phyloP scores from a whole-genome alignment of 2,113 vertebrate species.

The Thunnus thynnus region DNA sequence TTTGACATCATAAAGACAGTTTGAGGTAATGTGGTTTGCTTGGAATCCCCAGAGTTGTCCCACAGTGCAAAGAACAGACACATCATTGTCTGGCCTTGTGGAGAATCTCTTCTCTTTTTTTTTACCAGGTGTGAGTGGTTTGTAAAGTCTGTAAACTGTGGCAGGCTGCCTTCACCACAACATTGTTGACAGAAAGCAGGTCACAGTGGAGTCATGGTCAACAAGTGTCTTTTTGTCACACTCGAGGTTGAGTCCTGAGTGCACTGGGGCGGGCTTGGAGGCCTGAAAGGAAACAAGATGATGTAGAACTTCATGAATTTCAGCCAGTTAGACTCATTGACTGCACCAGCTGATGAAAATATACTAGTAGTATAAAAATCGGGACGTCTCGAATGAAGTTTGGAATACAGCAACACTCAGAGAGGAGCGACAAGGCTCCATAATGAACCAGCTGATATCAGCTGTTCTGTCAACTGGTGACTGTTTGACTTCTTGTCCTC shows the following conservation, averaged over 20 bases:
- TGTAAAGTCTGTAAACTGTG: too few species aligned
- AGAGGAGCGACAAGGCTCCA: not conserved
- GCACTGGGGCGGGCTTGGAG: not conserved
- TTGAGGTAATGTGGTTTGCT: constrained; percentile 5
- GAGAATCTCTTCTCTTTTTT: too few species aligned
- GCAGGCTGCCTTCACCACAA: not conserved
- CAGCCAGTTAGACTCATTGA: too few species aligned
- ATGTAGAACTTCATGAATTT: not conserved
- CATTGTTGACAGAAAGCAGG: not conserved
- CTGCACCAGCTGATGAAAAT: not conserved
- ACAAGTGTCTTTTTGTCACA: too few species aligned
- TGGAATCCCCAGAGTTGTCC: constrained; percentile 1
- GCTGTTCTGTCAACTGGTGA: not conserved
- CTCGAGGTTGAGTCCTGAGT: not conserved
- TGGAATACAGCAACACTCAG: not conserved
- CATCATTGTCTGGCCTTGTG: not conserved
- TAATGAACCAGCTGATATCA: constrained; percentile 1
- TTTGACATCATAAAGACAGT: not conserved
- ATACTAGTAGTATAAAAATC: not conserved
- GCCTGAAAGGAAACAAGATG: not conserved
- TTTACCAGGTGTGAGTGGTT: too few species aligned
- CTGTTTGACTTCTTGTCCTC: constrained; percentile 14
- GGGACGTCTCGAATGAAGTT: not conserved
- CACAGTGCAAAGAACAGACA: not conserved
- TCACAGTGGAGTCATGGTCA: too few species aligned